phyloP scores from a whole-genome alignment of 2,797 vertebrate genomes.

The Champsocephalus gunnari region DNA sequence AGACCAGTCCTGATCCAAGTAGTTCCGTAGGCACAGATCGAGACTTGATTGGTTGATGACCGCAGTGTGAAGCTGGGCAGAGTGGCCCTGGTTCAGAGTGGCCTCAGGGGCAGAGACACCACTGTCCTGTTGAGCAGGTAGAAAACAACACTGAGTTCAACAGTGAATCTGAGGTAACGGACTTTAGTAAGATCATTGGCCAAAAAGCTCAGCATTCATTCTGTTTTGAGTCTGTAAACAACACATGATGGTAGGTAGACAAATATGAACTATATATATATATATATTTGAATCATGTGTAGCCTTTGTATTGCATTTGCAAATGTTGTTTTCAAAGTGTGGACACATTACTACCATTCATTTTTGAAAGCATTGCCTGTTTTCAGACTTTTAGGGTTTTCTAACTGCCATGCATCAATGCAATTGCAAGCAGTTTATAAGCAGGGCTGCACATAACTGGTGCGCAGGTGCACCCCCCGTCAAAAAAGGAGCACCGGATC shows the following conservation, averaged over 20 bases:
- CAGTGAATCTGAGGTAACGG: background rate
- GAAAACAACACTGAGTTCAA: background rate
- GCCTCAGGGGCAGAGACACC: slow-evolving; percentile 69
- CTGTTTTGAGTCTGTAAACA: background rate
- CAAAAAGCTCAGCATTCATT: background rate
- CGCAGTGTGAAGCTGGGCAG: slow-evolving; percentile 91
- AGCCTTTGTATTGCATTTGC: background rate
- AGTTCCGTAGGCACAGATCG: slow-evolving; percentile 88
- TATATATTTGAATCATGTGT: background rate
- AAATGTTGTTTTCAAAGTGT: background rate
- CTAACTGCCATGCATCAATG: background rate
- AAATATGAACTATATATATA: background rate
- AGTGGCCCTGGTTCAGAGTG: slow-evolving; percentile 88
- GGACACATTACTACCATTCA: background rate
- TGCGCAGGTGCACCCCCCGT: too few relatives aligned
- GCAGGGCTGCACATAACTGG: too few relatives aligned
- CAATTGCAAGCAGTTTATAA: background rate
- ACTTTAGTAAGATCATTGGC: background rate
- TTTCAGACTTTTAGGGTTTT: background rate
- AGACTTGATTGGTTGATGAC: slow-evolving; percentile 89
- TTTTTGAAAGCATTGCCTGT: background rate
- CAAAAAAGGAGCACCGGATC: too few relatives aligned
- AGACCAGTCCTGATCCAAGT: slow-evolving; percentile 93
- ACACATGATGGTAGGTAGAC: background rate
- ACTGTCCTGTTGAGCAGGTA: slow-evolving; percentile 79